Evolutionary conservation across 2,113 vertebrate species (phyloP), one percentile per base, ranked within the genome.

Genomic region (Callipepla squamata): DNA sequence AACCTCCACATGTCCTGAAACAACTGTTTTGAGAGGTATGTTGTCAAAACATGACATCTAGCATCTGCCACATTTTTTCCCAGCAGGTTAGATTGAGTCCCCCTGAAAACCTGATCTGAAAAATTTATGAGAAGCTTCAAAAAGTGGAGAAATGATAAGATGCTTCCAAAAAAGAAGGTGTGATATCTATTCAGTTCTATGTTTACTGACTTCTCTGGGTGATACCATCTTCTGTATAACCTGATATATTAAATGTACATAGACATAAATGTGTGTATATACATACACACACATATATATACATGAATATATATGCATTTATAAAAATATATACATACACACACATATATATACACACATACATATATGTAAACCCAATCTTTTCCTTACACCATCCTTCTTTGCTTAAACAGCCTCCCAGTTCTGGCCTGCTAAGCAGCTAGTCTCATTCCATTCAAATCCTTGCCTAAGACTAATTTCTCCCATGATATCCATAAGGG

Each of bases 381-480:
- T 80, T 85, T 87, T 90, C 72, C n/a, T 30, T 58, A 30, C 51
- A 47, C 63, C 75, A 68, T 34, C 68, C 85, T 83, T 57, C 76
- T 65, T 57, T 83, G 55, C 89, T 58, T 40, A 40, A 93, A 84
- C 65, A 94, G 38, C 65, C 34, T 94, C 72, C 23, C 44, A 78
- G 34, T 78, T 74, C 73, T 88, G 89, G 82, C 79, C 73, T 90
- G 57, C 80, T 82, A 86, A 85, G 78, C 70, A 89, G 32, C 50
- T 74, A 62, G 25, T 83, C 61, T 93, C 85, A 91, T 94, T 94
- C 85, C 95, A 95, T 95, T 96, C 93, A 93, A 95, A 90, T 92
- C 80, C 85, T 94, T 92, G 91, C 92, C 92, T 91, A 91, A 95
- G 85, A 94, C 69, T 96, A 94, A 96, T 96, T 94, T 96, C 91